Conservation (phyloP, 2,797 vertebrate species). For the Cirrhinus molitorella region DNA sequence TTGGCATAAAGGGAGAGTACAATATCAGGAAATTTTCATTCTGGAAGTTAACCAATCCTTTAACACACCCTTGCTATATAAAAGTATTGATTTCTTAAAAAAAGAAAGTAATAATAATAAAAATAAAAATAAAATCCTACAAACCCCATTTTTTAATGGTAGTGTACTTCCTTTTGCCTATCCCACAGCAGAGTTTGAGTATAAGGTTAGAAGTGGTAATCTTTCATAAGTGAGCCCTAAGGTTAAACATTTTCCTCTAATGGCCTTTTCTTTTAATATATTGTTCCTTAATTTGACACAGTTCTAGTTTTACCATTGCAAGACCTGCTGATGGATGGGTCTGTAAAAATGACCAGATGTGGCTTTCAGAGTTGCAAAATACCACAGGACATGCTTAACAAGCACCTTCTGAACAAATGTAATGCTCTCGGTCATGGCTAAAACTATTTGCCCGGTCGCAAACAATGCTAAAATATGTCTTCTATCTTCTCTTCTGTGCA, state of each 20-base stretch:
- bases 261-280: background rate
- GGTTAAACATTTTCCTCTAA: background rate
- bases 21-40: too few relatives aligned
- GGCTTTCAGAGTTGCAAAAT: slow-evolving; percentile 14
- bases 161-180: background rate
- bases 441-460: background rate
- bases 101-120: too few relatives aligned
- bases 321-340: slow-evolving; percentile 29
- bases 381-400: background rate
- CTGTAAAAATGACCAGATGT: slow-evolving; percentile 16
- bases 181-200: background rate
- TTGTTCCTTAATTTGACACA: background rate
- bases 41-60: too few relatives aligned
- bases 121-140: too few relatives aligned
- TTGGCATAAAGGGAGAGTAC: too few relatives aligned
- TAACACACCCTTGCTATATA: background rate
- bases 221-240: background rate
- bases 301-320: background rate
- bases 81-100: too few relatives aligned
- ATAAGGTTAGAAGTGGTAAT: background rate
- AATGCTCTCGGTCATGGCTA: background rate
- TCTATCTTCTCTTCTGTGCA: slow-evolving; percentile 6
- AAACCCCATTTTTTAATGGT: too few relatives aligned
- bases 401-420: background rate
- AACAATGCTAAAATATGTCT: background rate